phyloP scores from a whole-genome alignment of 2,797 vertebrate genomes.

The Oreochromis grahami region DNA sequence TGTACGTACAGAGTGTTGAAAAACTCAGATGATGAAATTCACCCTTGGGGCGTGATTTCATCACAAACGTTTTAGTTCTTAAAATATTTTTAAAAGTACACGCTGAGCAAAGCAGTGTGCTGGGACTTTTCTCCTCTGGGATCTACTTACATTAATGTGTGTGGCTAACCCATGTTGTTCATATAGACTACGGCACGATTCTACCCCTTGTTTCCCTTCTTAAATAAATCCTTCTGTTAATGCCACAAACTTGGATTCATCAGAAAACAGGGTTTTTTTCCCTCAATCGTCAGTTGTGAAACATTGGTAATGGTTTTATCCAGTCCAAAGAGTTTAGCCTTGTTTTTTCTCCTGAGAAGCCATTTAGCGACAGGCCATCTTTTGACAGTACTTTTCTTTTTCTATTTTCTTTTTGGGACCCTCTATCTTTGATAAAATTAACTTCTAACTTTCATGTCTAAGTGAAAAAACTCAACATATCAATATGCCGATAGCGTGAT shows the following conservation, averaged over 20 bases:
- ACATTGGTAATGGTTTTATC: rapidly evolving
- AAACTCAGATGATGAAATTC: not conserved
- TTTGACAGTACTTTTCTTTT: not conserved
- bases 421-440: not conserved
- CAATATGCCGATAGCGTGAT: not conserved
- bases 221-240: not conserved
- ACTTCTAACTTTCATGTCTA: not conserved
- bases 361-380: not conserved
- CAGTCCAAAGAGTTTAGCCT: not conserved
- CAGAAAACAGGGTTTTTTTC: not conserved
- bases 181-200: not conserved
- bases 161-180: not conserved
- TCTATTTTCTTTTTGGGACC: not conserved
- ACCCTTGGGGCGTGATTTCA: not conserved
- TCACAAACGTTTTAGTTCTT: not conserved
- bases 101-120: not conserved
- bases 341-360: not conserved
- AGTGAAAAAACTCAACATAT: not conserved
- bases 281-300: not conserved
- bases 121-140: not conserved
- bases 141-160: not conserved
- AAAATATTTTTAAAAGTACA: not conserved
- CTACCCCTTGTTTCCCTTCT: not conserved
- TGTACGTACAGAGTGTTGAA: not conserved
- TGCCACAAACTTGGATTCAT: not conserved